Evolutionary conservation across 2,113 vertebrate genomes (phyloP).

Genomic region (Leiothrix lutea): DNA sequence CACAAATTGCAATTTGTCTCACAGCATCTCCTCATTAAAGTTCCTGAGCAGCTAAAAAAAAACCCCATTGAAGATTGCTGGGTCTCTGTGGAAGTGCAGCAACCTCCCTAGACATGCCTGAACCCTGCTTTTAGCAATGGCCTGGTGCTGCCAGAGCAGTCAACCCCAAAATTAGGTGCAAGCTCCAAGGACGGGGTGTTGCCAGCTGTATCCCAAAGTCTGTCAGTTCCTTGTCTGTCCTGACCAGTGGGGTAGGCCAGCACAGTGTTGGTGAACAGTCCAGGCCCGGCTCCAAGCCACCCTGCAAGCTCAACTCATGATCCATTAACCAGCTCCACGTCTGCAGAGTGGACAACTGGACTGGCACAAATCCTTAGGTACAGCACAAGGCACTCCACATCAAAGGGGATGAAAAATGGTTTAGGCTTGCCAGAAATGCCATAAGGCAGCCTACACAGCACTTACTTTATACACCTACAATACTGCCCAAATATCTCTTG

Average conservation of each 20-base stretch:
- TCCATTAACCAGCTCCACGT: rapidly evolving
- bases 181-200: not conserved
- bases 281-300: not conserved
- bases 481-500: not conserved
- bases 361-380: not conserved
- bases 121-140: not conserved
- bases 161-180: not conserved
- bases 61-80: not conserved
- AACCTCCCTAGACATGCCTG: not conserved
- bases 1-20: not conserved
- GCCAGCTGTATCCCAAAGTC: not conserved
- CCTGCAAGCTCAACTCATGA: not conserved
- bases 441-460: not conserved
- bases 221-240: not conserved
- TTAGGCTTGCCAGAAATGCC: not conserved
- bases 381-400: not conserved
- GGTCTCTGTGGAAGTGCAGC: not conserved
- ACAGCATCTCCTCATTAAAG: not conserved
- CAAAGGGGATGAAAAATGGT: not conserved
- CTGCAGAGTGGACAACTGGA: not conserved
- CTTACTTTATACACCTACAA: not conserved
- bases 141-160: not conserved
- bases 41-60: not conserved
- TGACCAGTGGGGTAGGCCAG: not conserved
- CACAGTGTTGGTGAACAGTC: rapidly evolving